A percentile compares a stretch with the other conserved stretches of the same genome.
Conservation (phyloP, 1,140 invertebrate genomes). For the Macrocentrus cingulum region DNA sequence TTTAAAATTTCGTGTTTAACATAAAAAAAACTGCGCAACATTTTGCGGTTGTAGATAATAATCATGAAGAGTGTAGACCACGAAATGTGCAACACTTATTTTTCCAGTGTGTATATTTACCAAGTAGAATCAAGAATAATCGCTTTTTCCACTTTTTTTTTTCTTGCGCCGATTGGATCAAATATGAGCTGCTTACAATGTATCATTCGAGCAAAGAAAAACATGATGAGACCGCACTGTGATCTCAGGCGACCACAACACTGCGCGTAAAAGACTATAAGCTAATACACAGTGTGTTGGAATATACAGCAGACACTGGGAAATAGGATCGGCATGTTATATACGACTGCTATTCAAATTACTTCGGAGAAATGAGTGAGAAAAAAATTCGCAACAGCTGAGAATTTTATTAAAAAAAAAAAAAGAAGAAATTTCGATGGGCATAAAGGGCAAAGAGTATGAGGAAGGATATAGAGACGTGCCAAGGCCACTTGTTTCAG, state of each 20-base stretch:
- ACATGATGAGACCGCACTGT: conserved; percentile 13
- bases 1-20: background rate
- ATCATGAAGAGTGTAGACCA: conserved; percentile 8
- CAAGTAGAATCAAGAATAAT: no score
- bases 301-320: no score
- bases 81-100: conserved; percentile 16
- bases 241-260: conserved; percentile 16
- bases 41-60: conserved; percentile 18
- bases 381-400: background rate
- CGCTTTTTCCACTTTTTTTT: background rate
- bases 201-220: background rate
- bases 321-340: no score
- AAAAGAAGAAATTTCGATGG: background rate
- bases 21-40: conserved; percentile 17
- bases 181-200: no score
- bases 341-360: no score
- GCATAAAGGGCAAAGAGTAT: conserved; percentile 10
- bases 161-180: no score
- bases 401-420: conserved; percentile 1
- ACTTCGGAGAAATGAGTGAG: background rate
- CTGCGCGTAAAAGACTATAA: no score
- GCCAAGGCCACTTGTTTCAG: conserved; percentile 18
- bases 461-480: conserved; percentile 2
- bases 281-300: no score
- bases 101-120: background rate